phyloP scores from a whole-genome alignment of 2,113 vertebrate genomes.

The Rhineura floridana region DNA sequence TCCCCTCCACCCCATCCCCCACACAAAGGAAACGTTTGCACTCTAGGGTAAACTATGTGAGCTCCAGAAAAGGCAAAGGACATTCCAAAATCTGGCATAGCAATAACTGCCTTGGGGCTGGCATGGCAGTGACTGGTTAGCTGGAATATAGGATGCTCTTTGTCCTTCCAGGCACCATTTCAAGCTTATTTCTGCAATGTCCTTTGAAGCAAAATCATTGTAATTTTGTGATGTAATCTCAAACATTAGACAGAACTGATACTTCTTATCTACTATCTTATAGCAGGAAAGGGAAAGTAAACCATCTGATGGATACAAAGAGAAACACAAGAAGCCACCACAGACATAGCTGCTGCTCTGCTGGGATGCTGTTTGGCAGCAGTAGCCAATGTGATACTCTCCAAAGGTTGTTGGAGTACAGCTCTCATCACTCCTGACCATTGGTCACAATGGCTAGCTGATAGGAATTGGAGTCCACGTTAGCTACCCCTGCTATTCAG shows the following conservation, averaged over 20 bases:
- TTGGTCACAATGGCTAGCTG: too few relatives aligned
- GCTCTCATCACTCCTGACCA: too few relatives aligned
- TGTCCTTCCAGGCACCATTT: neutral
- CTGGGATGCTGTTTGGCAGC: neutral
- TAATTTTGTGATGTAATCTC: slow-evolving; percentile 78
- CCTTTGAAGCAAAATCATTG: slow-evolving; percentile 83
- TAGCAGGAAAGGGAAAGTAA: slow-evolving; percentile 51
- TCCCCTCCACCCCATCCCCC: too few relatives aligned
- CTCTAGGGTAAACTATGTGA: neutral
- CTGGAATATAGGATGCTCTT: neutral
- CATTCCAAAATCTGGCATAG: neutral
- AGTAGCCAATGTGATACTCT: too few relatives aligned
- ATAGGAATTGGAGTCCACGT: too few relatives aligned
- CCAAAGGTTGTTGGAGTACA: too few relatives aligned
- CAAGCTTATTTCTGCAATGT: neutral
- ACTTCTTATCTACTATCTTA: slow-evolving; percentile 56
- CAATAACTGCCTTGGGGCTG: neutral
- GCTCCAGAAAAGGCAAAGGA: neutral
- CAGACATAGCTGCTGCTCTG: slow-evolving; percentile 40
- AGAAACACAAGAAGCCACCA: slow-evolving; percentile 40
- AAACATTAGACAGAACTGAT: slow-evolving; percentile 85
- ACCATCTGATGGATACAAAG: slow-evolving; percentile 50
- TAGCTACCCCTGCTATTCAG: slow-evolving; percentile 27
- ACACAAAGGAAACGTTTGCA: too few relatives aligned
- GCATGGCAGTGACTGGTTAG: neutral